Conservation (phyloP, 2,797 vertebrate species). For the Enteromius unitaeniatus region DNA sequence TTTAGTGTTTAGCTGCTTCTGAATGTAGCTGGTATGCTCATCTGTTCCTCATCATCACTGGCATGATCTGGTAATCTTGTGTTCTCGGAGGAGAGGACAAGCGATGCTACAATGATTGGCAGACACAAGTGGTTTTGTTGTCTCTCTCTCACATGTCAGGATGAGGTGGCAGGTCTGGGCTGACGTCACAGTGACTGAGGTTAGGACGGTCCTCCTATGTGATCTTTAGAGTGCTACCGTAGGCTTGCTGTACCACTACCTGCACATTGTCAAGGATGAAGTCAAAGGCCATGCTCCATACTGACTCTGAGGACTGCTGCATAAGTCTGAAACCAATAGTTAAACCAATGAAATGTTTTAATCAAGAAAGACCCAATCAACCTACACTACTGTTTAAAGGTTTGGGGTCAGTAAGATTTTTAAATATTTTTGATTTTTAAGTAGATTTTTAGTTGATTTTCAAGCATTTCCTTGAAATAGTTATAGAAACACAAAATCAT, state of each 20-base stretch:
- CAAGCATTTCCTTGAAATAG: neutral
- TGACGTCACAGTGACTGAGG: slow-evolving; percentile 67
- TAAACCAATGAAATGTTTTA: neutral
- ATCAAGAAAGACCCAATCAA: neutral
- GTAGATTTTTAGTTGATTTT: neutral
- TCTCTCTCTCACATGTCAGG: slow-evolving; percentile 23
- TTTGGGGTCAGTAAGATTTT: neutral
- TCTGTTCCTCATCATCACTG: slow-evolving; percentile 12
- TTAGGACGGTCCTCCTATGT: slow-evolving; percentile 70
- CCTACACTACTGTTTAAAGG: neutral
- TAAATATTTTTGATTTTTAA: neutral
- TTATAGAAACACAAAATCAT: neutral
- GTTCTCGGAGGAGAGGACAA: slow-evolving; percentile 32
- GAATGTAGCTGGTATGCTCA: neutral
- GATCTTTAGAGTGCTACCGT: slow-evolving; percentile 96
- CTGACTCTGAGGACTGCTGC: slow-evolving; percentile 96
- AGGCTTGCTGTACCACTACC: slow-evolving; percentile 94
- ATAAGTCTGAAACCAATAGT: slow-evolving; percentile 82
- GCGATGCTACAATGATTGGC: slow-evolving; percentile 34
- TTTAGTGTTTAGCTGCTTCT: slow-evolving; percentile 17
- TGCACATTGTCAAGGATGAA: slow-evolving; percentile 99
- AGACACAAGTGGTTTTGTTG: slow-evolving; percentile 22
- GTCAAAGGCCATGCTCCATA: slow-evolving; percentile 99
- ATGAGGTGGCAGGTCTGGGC: slow-evolving; percentile 47
- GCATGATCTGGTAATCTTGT: neutral